Percentiles rank a stretch among this genome's conserved stretches.
phyloP scores from a whole-genome alignment of 2,888 invertebrate species.

The Torymus texanus region DNA sequence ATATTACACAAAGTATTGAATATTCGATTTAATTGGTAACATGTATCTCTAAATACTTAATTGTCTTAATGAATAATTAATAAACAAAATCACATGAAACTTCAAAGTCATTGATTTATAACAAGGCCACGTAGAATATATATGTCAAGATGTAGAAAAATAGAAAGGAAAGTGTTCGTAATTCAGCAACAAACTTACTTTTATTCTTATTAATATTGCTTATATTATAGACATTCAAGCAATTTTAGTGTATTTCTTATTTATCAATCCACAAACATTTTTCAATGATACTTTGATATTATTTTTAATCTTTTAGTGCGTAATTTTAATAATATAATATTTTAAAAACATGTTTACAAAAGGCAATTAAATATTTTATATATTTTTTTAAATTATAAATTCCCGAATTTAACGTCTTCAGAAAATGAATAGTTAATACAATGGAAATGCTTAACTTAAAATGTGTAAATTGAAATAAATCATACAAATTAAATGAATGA shows the following conservation, averaged over 20 bases:
- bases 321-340: too few species aligned
- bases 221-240: background rate
- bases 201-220: background rate
- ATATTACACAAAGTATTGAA: conserved; percentile 71
- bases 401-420: background rate
- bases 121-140: conserved; percentile 34
- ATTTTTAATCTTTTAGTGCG: background rate
- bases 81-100: conserved; percentile 61
- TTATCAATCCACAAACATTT: conserved; percentile 12
- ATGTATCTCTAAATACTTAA: conserved; percentile 72
- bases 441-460: conserved; percentile 16
- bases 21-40: conserved; percentile 71
- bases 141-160: conserved; percentile 28
- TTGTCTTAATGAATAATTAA: conserved; percentile 69
- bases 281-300: conserved; percentile 29
- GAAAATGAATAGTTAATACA: conserved; percentile 11
- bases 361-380: conserved; percentile 3
- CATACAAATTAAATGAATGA: conserved; percentile 16
- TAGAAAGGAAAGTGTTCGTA: conserved; percentile 37
- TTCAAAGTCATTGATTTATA: conserved; percentile 49
- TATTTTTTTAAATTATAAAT: conserved; percentile 16
- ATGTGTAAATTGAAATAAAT: conserved; percentile 11
- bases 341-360: too few species aligned
- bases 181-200: conserved; percentile 6
- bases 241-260: background rate